Base-by-base conservation (phyloP, 2,113 vertebrate species). In the Mesocricetus auratus region DNA sequence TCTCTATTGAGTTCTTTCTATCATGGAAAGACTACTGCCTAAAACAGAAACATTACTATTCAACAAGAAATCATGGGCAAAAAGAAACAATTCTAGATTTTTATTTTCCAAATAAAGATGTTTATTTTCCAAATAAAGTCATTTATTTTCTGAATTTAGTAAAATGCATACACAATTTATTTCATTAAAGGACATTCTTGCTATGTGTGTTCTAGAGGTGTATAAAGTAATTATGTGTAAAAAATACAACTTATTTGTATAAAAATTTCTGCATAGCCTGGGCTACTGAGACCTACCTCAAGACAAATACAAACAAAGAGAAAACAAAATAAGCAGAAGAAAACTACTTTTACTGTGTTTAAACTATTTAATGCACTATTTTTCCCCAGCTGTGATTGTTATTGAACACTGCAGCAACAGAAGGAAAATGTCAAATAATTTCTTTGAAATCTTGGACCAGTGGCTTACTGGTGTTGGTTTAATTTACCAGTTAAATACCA, bases 121-220 rank as follows among this genome's bases (percentile, higher is more conserved):
- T 92, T 45, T 94, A 73, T 79, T 85, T 92, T 95, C 19, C 75
- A 15, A 88, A 88, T 79, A 90, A 94, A 85, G 33, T n/a, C n/a
- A n/a, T n/a, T n/a, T n/a, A n/a, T n/a, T n/a, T n/a, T 88, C 26
- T 68, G 53, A 90, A 74, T 88, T 94, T 81, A 13, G 7, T 15
- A 89, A 10, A 7, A 36, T 47, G 45, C 36, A 0, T 31, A 36
- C 66, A 73, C 11, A 68, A 60, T 39, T 53, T n/a, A 47, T 12
- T 86, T 89, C 58, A 8, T 81, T 16, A 60, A 60, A 66, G 73
- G 79, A 92, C 64, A 16, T 50, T 45, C 15, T 64, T 39, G 4
- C 87, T 36, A 60, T 21, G 15, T 22, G 22, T 3, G 60, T 94
- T 90, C 92, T 90, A 77, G 8, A 47, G 29, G 6, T 7, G n/a